Evolutionary conservation across 2,113 vertebrate genomes (phyloP).

Genomic region (Smithornis capensis): DNA sequence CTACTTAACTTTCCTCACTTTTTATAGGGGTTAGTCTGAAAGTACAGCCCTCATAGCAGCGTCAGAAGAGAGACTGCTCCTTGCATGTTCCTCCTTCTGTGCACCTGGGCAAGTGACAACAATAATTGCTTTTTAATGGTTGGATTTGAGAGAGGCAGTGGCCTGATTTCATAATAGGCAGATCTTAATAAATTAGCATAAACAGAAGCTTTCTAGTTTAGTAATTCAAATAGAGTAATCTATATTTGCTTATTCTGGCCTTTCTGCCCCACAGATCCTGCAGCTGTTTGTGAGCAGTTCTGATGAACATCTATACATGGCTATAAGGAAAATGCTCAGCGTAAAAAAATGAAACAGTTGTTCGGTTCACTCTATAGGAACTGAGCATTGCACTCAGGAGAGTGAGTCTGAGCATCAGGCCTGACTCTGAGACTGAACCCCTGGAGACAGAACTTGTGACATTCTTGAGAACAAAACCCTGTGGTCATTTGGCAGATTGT

Average conservation of each 20-base stretch:
- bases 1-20: accelerated
- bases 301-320: not conserved
- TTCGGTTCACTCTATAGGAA: not conserved
- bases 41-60: not conserved
- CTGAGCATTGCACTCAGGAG: not conserved
- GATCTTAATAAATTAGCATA: not conserved
- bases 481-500: not conserved
- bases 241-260: not conserved
- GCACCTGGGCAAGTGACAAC: not conserved
- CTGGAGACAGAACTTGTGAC: not conserved
- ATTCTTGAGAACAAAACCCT: not conserved
- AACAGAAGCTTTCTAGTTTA: not conserved
- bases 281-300: not conserved
- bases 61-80: not conserved
- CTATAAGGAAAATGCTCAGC: not conserved
- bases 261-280: not conserved
- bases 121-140: not conserved
- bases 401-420: no score
- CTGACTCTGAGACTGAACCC: not conserved
- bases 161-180: not conserved
- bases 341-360: not conserved
- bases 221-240: not conserved
- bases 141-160: not conserved
- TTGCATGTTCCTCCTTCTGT: not conserved
- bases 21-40: not conserved